Evolutionary conservation across 1,140 invertebrate species (phyloP).

Genomic region (Paralvinella palmiformis): DNA sequence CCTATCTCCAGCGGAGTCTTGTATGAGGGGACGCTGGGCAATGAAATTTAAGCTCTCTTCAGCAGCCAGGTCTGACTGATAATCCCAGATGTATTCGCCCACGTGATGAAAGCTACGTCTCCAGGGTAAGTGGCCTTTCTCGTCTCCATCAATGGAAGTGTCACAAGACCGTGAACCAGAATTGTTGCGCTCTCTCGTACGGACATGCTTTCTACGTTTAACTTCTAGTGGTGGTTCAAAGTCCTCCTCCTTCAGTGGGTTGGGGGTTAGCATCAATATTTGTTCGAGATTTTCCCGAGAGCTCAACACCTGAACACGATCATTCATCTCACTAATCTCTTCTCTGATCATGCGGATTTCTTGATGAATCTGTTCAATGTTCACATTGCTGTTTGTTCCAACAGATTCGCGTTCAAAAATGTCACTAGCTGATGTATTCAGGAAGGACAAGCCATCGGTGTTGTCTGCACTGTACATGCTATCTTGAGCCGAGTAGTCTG

Average conservation of each 20-base stretch:
- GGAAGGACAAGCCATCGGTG: constrained; percentile 1
- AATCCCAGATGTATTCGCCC: constrained; percentile 13
- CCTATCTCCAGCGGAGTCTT: background rate
- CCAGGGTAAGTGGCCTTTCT: no score
- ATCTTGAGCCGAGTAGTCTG: no score
- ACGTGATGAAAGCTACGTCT: no score
- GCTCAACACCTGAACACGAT: background rate
- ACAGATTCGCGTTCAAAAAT: background rate
- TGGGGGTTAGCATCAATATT: background rate
- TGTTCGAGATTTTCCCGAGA: background rate
- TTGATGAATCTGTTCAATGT: constrained; percentile 11
- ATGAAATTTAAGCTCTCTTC: background rate
- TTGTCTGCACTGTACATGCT: constrained; percentile 2
- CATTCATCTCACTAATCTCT: constrained; percentile 6
- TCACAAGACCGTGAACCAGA: background rate
- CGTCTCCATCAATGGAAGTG: background rate
- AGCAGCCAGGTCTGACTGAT: constrained; percentile 7
- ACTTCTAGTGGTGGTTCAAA: background rate
- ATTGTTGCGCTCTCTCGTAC: background rate
- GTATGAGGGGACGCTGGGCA: background rate
- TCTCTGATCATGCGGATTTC: background rate
- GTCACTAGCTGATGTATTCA: background rate
- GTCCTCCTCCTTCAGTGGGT: background rate
- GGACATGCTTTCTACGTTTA: background rate
- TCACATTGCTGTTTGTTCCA: background rate